These are phyloP conservation scores for Agelastica alni DNA, from an alignment of 2,888 invertebrate genomes.

Conservation along the genomic window DNA sequence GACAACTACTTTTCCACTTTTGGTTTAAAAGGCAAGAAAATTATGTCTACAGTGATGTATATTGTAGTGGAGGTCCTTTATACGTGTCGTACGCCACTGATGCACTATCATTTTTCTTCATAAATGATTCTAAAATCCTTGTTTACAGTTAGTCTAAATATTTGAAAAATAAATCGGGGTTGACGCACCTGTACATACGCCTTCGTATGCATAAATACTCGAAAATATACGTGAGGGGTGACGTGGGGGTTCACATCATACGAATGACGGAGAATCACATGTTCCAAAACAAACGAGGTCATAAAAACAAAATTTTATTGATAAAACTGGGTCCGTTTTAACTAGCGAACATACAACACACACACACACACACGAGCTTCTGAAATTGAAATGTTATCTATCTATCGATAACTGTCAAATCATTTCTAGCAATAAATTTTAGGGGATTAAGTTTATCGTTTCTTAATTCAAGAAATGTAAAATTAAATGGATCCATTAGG, in stretches of 20 bases:
- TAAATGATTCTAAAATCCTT: not conserved
- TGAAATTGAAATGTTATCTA: slow-evolving; percentile 29
- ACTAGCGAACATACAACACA: no score
- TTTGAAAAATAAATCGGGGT: no score
- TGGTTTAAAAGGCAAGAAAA: no score
- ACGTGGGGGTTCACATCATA: slow-evolving; percentile 9
- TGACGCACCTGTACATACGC: no score
- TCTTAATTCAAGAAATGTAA: slow-evolving; percentile 19
- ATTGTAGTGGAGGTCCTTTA: no score
- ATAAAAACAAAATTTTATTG: slow-evolving; percentile 14
- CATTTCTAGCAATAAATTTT: slow-evolving; percentile 26
- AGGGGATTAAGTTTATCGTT: slow-evolving; percentile 25
- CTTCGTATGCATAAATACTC: slow-evolving; percentile 5
- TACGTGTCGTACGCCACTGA: no score
- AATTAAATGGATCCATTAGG: slow-evolving; percentile 11
- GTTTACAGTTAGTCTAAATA: not conserved
- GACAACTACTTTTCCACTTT: no score
- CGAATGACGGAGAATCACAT: slow-evolving; percentile 4
- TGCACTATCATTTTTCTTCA: not conserved
- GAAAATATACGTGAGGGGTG: slow-evolving; percentile 5
- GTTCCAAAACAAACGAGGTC: slow-evolving; percentile 16
- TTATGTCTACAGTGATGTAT: no score
- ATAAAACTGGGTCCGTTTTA: slow-evolving; percentile 11
- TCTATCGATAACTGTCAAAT: slow-evolving; percentile 28
- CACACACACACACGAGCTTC: not conserved